Evolutionary conservation across 2,797 vertebrate genomes (phyloP).

Genomic region (Semaprochilodus insignis): DNA sequence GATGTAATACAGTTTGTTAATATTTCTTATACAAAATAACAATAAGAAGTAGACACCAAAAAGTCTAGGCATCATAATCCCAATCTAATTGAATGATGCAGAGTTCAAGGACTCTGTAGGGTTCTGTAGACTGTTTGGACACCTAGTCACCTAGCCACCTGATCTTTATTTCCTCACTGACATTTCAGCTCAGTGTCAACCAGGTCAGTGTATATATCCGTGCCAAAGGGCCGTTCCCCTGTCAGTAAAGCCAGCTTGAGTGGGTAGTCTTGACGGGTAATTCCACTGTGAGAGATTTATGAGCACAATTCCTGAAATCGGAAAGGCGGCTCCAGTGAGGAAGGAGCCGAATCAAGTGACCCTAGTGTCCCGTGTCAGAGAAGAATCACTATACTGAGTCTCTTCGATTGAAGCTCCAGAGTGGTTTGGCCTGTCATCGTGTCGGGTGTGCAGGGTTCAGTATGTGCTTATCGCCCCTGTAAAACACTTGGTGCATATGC

Average conservation of each 20-base stretch:
- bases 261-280: background rate
- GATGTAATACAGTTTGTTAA: background rate
- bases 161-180: background rate
- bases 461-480: constrained; percentile 25
- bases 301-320: background rate
- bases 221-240: constrained; percentile 14
- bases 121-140: constrained; percentile 4
- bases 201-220: background rate
- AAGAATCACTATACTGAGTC: constrained; percentile 9
- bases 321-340: background rate
- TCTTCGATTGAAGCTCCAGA: constrained; percentile 22
- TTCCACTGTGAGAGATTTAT: background rate
- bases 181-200: constrained; percentile 6
- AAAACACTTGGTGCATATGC: constrained; percentile 1
- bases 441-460: background rate
- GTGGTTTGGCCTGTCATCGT: constrained; percentile 29
- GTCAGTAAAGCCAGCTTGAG: constrained; percentile 8
- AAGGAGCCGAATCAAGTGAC: constrained; percentile 34
- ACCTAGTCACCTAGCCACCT: background rate
- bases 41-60: background rate
- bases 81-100: background rate
- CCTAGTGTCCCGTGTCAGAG: constrained; percentile 6
- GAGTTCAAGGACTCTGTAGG: background rate
- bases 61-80: background rate
- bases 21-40: background rate